These are phyloP conservation scores for Hemibates koningsi DNA, from an alignment of 2,113 vertebrate species.

Conservation along the genomic window DNA sequence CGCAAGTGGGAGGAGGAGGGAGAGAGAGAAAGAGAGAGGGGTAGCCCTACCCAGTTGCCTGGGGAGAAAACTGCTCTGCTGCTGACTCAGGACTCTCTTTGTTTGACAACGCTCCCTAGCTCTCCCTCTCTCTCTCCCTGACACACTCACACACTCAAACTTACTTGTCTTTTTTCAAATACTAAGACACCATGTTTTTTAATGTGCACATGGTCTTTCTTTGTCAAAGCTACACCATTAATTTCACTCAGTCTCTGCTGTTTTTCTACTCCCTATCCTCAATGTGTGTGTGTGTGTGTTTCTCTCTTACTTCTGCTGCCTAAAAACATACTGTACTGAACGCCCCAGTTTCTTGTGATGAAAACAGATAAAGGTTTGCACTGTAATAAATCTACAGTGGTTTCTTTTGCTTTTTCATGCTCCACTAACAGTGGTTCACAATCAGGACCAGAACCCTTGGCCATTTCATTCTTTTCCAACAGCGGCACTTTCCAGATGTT, in stretches of 20 bases:
- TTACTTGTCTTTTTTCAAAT: slow-evolving; percentile 37
- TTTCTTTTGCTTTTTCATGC: slow-evolving; percentile 50
- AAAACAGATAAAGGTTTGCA: slow-evolving; percentile 54
- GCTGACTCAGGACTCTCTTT: slow-evolving; percentile 84
- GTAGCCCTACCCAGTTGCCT: slow-evolving; percentile 73
- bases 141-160: slow-evolving; percentile 27
- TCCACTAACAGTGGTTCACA: slow-evolving; percentile 31
- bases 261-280: slow-evolving; percentile 54
- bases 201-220: slow-evolving; percentile 32
- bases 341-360: slow-evolving; percentile 28
- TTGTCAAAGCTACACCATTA: slow-evolving; percentile 10
- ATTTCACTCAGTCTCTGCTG: slow-evolving; percentile 41
- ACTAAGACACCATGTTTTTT: slow-evolving; percentile 38
- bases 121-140: slow-evolving; percentile 22
- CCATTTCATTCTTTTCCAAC: slow-evolving; percentile 49
- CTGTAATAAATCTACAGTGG: slow-evolving; percentile 45
- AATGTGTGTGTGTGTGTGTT: neutral
- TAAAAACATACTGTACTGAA: neutral
- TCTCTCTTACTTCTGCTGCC: neutral
- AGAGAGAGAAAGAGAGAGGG: slow-evolving; percentile 16
- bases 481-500: slow-evolving; percentile 54
- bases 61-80: slow-evolving; percentile 73
- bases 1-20: neutral
- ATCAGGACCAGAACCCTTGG: slow-evolving; percentile 37
- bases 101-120: slow-evolving; percentile 69